Percentiles rank a stretch among this genome's conserved stretches.
These are phyloP conservation scores for Drosophila sp. DNA, from an alignment of 1,140 invertebrate genomes.

Conservation along the genomic window DNA sequence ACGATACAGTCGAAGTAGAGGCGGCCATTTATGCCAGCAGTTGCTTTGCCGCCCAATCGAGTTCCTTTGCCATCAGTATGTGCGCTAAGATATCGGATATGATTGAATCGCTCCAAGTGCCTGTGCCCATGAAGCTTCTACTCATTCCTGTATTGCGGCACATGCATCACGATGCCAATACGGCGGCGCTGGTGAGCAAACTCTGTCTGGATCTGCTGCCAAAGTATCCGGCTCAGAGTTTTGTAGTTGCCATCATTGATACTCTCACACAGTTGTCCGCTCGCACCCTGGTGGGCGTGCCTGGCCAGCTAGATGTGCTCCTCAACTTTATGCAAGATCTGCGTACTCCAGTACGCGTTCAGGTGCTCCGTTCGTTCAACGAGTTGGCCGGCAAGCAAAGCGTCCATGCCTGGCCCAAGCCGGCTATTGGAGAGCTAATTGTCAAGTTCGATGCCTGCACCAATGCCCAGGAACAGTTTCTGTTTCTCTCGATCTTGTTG, in stretches of 20 bases:
- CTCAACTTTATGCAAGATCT: conserved; percentile 85
- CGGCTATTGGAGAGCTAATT: conserved; percentile 87
- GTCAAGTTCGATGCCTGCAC: conserved; percentile 71
- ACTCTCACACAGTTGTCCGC: conserved; percentile 94
- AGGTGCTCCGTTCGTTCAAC: conserved; percentile 89
- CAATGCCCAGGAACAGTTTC: conserved; percentile 72
- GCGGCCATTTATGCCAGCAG: conserved; percentile 97
- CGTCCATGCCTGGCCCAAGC: conserved; percentile 92
- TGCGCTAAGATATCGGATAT: conserved; percentile 97
- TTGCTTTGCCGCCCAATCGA: conserved; percentile 96
- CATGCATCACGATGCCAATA: conserved; percentile 96
- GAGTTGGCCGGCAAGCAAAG: conserved; percentile 89
- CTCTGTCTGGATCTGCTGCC: conserved; percentile 92
- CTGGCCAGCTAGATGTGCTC: conserved; percentile 90
- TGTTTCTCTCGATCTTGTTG: conserved; percentile 83
- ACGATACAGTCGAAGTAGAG: conserved; percentile 97
- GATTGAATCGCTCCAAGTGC: conserved; percentile 96
- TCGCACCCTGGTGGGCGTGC: conserved; percentile 94
- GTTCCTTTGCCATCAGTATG: conserved; percentile 97
- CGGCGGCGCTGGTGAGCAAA: conserved; percentile 91
- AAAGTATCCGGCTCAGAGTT: conserved; percentile 94
- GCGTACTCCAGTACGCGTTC: conserved; percentile 88
- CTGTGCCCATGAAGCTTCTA: conserved; percentile 95
- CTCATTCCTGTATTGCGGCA: conserved; percentile 95
- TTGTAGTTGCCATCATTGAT: conserved; percentile 93